phyloP scores from a whole-genome alignment of 2,888 invertebrate species.

The Drosophila atroscutellata region DNA sequence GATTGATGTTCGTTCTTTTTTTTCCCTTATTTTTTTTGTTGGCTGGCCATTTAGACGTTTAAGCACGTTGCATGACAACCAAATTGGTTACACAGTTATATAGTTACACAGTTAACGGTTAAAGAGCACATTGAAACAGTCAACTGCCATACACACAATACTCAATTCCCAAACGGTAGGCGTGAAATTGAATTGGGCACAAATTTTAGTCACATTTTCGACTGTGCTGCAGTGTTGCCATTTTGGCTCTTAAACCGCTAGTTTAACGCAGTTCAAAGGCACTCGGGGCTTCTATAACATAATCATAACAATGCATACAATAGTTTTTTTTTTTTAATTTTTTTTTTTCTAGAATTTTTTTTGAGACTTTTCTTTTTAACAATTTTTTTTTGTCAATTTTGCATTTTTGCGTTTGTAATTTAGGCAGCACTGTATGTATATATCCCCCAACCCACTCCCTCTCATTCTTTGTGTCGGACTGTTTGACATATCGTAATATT shows the following conservation, averaged over 20 bases:
- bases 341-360: neutral
- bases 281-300: neutral
- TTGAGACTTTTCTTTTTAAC: rapidly evolving
- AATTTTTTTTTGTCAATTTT: neutral
- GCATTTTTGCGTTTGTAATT: neutral
- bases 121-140: neutral
- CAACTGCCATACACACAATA: neutral
- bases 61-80: slow-evolving; percentile 6
- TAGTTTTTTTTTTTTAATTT: neutral
- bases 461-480: neutral
- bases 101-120: neutral
- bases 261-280: neutral
- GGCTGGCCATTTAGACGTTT: slow-evolving; percentile 4
- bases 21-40: neutral
- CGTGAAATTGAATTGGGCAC: slow-evolving; percentile 9
- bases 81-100: slow-evolving; percentile 9
- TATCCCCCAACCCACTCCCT: neutral
- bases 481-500: slow-evolving; percentile 56
- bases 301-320: neutral
- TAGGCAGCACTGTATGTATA: neutral
- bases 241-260: slow-evolving; percentile 2
- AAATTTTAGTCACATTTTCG: slow-evolving; percentile 3
- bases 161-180: slow-evolving; percentile 1
- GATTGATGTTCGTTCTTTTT: slow-evolving; percentile 10
- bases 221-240: neutral